Percentiles rank a stretch among this genome's conserved stretches.
phyloP scores from a whole-genome alignment of 2,113 vertebrate species.

The Neodontobutis hainanensis region DNA sequence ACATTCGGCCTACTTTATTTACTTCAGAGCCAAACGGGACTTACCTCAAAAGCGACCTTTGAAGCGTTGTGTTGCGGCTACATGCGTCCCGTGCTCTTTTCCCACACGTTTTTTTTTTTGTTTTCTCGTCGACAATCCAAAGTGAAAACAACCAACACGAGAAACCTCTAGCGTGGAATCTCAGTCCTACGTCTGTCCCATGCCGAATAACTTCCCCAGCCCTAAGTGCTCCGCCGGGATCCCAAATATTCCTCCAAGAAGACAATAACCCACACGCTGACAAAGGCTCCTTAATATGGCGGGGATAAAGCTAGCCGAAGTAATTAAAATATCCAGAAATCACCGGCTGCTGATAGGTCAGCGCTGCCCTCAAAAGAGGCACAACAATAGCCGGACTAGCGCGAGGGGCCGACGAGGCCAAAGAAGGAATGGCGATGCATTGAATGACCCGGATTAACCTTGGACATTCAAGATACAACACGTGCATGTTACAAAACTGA shows the following conservation, averaged over 20 bases:
- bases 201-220: conserved; percentile 61
- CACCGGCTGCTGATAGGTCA: conserved; percentile 36
- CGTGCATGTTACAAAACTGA: neutral
- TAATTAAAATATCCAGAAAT: conserved; percentile 35
- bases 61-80: conserved; percentile 53
- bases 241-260: conserved; percentile 5
- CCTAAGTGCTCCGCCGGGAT: conserved; percentile 46
- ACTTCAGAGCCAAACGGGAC: conserved; percentile 21
- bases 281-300: conserved; percentile 30
- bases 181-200: conserved; percentile 70
- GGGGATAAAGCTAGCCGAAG: neutral
- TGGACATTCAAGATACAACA: neutral
- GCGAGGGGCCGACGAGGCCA: conserved; percentile 60
- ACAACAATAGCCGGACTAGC: conserved; percentile 70
- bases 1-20: conserved; percentile 35
- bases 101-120: conserved; percentile 27
- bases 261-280: conserved; percentile 4
- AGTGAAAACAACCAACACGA: conserved; percentile 23
- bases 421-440: conserved; percentile 58
- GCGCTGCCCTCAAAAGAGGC: conserved; percentile 44
- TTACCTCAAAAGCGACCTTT: conserved; percentile 67
- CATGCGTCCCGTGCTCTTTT: conserved; percentile 68
- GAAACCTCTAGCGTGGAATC: conserved; percentile 42
- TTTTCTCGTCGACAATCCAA: conserved; percentile 33
- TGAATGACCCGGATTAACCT: conserved; percentile 33